Percentiles rank a stretch among this genome's conserved stretches.
These are phyloP conservation scores for Amphimallon solstitiale DNA, from an alignment of 2,888 invertebrate species.

Conservation along the genomic window DNA sequence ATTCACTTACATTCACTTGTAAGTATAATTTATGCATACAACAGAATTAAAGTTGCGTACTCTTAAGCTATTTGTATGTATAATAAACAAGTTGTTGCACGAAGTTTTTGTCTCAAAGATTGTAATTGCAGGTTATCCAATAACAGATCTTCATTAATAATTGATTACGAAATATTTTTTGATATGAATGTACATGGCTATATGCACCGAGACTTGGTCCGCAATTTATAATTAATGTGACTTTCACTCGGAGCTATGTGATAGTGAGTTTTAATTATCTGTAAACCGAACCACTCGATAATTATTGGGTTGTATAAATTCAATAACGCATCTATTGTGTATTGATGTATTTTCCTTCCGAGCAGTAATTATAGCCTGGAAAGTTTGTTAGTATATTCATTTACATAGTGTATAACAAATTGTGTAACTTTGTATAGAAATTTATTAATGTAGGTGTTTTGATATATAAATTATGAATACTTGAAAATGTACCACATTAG, in stretches of 20 bases:
- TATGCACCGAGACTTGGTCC: background rate
- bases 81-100: conserved; percentile 14
- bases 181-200: background rate
- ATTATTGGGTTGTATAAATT: conserved; percentile 26
- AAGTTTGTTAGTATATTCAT: background rate
- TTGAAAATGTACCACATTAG: no score
- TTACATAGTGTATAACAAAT: background rate
- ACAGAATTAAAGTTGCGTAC: background rate
- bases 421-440: no score
- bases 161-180: conserved; percentile 17
- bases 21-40: background rate
- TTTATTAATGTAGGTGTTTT: no score
- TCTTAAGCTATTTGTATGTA: background rate
- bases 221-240: conserved; percentile 22
- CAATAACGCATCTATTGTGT: conserved; percentile 23
- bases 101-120: background rate
- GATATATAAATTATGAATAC: no score
- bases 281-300: conserved; percentile 30
- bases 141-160: conserved; percentile 23
- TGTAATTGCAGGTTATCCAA: conserved; percentile 13
- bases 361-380: conserved; percentile 7
- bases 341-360: conserved; percentile 10
- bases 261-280: conserved; percentile 25
- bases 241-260: conserved; percentile 16
- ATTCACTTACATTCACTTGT: no score